phyloP scores from a whole-genome alignment of 2,888 invertebrate genomes.

The Drosophila anomalata region DNA sequence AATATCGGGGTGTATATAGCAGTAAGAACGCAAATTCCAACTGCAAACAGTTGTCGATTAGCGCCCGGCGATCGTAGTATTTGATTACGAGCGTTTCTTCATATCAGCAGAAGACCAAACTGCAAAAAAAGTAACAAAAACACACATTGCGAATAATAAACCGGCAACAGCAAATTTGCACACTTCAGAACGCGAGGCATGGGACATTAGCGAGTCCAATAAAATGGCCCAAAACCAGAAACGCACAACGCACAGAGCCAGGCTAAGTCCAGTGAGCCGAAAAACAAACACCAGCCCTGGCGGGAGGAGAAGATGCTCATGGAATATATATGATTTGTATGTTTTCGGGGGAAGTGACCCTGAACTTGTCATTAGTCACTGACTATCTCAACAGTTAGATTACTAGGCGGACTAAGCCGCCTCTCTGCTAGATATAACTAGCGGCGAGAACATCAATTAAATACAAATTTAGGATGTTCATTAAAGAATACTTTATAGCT shows the following conservation, averaged over 20 bases:
- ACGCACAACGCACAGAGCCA: not conserved
- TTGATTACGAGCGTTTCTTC: constrained; percentile 55
- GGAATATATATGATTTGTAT: not conserved
- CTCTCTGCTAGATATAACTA: not conserved
- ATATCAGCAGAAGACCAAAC: constrained; percentile 48
- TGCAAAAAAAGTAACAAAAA: constrained; percentile 14
- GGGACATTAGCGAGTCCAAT: constrained; percentile 21
- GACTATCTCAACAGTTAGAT: constrained; percentile 3
- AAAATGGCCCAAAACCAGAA: constrained; percentile 26
- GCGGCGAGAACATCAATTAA: not conserved
- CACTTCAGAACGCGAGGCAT: constrained; percentile 8
- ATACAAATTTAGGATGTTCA: not conserved
- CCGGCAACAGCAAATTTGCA: constrained; percentile 15
- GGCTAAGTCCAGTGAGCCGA: not conserved
- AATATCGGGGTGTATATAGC: constrained; percentile 2
- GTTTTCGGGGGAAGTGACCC: not conserved
- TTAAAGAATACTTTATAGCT: too few species aligned
- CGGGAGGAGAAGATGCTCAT: not conserved
- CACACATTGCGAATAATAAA: not conserved
- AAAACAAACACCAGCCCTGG: not conserved
- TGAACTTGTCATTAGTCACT: constrained; percentile 1
- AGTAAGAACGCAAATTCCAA: constrained; percentile 57
- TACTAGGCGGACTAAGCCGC: not conserved
- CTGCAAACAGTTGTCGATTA: constrained; percentile 69
- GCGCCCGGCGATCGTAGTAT: constrained; percentile 52